A percentile compares a stretch with the other conserved stretches of the same genome.
Conservation (phyloP, 2,888 invertebrate genomes). For the Leptopilina drosophilae region DNA sequence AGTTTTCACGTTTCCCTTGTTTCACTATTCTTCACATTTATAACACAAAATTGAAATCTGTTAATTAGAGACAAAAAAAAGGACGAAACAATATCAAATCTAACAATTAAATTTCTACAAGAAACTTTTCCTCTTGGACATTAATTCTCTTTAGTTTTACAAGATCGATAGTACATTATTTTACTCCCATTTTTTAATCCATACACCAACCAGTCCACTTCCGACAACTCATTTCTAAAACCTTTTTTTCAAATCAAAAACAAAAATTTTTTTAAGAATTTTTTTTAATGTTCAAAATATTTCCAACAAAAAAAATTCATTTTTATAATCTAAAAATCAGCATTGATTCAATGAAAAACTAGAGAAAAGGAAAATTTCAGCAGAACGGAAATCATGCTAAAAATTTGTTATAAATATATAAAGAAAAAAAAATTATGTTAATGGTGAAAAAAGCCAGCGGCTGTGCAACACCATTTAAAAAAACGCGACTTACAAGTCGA, state of each 20-base stretch:
- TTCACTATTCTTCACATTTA: neutral
- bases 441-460: slow-evolving; percentile 38
- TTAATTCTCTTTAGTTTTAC: no score
- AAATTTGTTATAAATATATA: neutral
- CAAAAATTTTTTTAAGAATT: no score
- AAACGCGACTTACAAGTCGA: slow-evolving; percentile 41
- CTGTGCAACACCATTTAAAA: slow-evolving; percentile 40
- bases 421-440: slow-evolving; percentile 5
- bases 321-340: no score
- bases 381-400: slow-evolving; percentile 39
- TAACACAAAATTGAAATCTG: no score
- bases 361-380: neutral
- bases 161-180: neutral
- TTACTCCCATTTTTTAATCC: neutral
- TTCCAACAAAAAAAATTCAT: no score
- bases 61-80: no score
- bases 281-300: no score
- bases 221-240: slow-evolving; percentile 14
- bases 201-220: slow-evolving; percentile 36
- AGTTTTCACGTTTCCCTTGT: neutral
- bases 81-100: no score
- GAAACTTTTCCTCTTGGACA: no score
- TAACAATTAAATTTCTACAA: no score
- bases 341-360: no score
- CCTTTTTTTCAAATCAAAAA: no score